phyloP scores from a whole-genome alignment of 2,797 vertebrate genomes.

The Pempheris klunzingeri region DNA sequence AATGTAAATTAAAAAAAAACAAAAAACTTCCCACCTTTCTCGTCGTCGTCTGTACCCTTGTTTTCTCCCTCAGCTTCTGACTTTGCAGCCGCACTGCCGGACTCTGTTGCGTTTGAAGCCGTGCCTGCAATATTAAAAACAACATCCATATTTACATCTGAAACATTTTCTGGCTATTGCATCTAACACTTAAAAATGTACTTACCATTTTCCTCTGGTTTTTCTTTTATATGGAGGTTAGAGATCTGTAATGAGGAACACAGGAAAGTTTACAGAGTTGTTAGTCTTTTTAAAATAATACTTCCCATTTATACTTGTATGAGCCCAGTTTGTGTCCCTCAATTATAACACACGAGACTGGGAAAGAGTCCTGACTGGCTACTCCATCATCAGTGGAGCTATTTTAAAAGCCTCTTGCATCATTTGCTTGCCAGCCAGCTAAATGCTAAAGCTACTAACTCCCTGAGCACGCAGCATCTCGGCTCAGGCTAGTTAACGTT shows the following conservation, averaged over 20 bases:
- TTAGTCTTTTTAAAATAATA: background rate
- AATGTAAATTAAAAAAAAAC: background rate
- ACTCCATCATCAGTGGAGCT: background rate
- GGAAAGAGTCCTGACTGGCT: too few relatives aligned
- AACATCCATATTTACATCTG: accelerated
- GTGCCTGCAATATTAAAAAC: conserved; percentile 80
- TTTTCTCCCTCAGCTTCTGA: conserved; percentile 59
- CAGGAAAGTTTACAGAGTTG: background rate
- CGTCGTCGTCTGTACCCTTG: conserved; percentile 89
- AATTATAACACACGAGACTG: background rate
- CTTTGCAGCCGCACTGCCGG: conserved; percentile 59
- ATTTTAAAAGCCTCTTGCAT: conserved; percentile 29
- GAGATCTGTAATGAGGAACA: conserved; percentile 74
- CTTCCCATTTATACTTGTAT: background rate
- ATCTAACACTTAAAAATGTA: background rate
- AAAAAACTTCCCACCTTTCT: conserved; percentile 85
- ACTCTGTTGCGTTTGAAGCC: conserved; percentile 39
- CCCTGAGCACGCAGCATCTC: conserved; percentile 47
- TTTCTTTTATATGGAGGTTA: conserved; percentile 82
- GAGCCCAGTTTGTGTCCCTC: too few relatives aligned
- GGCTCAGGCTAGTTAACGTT: conserved; percentile 32
- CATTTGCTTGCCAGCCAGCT: conserved; percentile 35
- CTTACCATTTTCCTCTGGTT: conserved; percentile 87
- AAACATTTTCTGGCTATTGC: background rate
- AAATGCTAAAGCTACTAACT: conserved; percentile 57